These are phyloP conservation scores for Pseudotriccus pelzelni DNA, from an alignment of 2,797 vertebrate species.

Conservation along the genomic window DNA sequence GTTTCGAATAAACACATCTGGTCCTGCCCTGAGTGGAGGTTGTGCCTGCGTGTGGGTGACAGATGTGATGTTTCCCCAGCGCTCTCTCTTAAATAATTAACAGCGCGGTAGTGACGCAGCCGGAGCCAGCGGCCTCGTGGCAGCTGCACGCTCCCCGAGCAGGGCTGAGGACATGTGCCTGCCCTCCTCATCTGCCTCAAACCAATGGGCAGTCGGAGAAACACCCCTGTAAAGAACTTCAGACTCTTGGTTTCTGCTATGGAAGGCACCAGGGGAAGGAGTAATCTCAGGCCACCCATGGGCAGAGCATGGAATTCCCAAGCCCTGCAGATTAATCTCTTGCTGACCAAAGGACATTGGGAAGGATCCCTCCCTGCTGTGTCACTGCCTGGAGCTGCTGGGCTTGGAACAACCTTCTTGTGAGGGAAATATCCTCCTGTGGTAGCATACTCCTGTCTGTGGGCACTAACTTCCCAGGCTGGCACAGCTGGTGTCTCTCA, in stretches of 20 bases:
- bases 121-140: constrained; percentile 41
- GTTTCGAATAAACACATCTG: constrained; percentile 91
- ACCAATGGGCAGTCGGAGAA: not conserved
- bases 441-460: not conserved
- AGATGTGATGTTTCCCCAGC: constrained; percentile 87
- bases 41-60: constrained; percentile 82
- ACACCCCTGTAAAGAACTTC: not conserved
- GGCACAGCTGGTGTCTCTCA: not conserved
- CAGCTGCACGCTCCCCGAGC: constrained; percentile 73
- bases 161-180: not conserved
- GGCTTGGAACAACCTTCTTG: not conserved
- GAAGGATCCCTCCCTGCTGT: not conserved
- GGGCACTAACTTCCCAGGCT: not conserved
- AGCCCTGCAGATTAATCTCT: not conserved
- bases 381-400: not conserved
- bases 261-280: not conserved
- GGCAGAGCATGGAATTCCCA: not conserved
- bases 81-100: constrained; percentile 89
- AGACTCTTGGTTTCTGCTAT: constrained; percentile 9
- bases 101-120: constrained; percentile 68
- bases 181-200: constrained; percentile 43
- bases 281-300: not conserved
- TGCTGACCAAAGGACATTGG: not conserved
- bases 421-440: not conserved
- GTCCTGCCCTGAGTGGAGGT: constrained; percentile 69